These are phyloP conservation scores for Cotesia chilonis DNA, from an alignment of 1,140 invertebrate species.

Conservation along the genomic window DNA sequence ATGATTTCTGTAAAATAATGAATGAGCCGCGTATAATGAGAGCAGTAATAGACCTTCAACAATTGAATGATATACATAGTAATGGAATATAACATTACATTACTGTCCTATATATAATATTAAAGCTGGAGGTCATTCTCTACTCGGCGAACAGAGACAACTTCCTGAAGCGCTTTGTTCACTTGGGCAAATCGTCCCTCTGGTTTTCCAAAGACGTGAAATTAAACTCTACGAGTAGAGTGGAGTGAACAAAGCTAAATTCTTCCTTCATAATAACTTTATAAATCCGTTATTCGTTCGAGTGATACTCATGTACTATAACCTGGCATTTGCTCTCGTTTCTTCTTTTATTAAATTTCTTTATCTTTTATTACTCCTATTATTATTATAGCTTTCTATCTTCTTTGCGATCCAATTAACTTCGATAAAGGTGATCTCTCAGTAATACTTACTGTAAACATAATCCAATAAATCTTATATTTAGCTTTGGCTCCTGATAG, in stretches of 20 bases:
- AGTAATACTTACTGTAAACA: slow-evolving; percentile 20
- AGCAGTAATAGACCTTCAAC: slow-evolving; percentile 11
- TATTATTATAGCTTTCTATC: neutral
- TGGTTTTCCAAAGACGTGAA: slow-evolving; percentile 8
- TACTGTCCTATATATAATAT: neutral
- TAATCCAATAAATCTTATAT: neutral
- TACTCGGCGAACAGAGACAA: slow-evolving; percentile 6
- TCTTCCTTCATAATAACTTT: slow-evolving; percentile 35
- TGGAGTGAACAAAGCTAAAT: slow-evolving; percentile 7
- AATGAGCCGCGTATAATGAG: slow-evolving; percentile 34
- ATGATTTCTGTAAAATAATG: slow-evolving; percentile 28
- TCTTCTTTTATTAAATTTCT: too few relatives aligned
- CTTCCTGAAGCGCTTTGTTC: slow-evolving; percentile 34
- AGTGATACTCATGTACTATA: slow-evolving; percentile 8
- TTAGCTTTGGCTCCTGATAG: neutral
- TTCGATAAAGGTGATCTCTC: slow-evolving; percentile 28
- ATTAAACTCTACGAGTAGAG: slow-evolving; percentile 28
- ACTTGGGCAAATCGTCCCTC: slow-evolving; percentile 22
- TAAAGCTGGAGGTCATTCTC: neutral
- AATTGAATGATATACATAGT: slow-evolving; percentile 32
- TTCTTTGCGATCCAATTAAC: slow-evolving; percentile 26
- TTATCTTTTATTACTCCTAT: neutral
- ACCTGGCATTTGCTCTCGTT: slow-evolving; percentile 9
- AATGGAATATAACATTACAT: neutral
- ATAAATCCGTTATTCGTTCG: slow-evolving; percentile 38